A percentile compares a stretch with the other conserved stretches of the same genome.
Conservation (phyloP, 2,113 vertebrate genomes). For the Halcyon senegalensis region DNA sequence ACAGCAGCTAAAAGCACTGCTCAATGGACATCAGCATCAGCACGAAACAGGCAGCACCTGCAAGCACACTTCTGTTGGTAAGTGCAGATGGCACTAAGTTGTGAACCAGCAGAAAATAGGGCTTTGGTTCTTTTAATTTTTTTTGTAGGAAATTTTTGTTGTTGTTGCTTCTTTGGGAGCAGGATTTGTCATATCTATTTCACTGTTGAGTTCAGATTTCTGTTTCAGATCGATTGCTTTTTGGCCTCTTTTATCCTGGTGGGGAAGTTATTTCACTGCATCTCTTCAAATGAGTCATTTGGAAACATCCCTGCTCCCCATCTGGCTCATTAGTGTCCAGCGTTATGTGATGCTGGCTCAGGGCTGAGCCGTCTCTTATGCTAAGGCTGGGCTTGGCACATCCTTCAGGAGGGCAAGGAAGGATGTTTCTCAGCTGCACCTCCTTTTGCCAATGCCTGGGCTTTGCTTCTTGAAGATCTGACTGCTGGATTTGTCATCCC, state of each 20-base stretch:
- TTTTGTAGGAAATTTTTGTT: too few relatives aligned
- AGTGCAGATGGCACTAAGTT: too few relatives aligned
- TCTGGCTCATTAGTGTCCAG: background rate
- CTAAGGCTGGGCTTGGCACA: background rate
- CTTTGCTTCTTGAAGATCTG: background rate
- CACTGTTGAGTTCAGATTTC: background rate
- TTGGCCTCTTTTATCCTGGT: background rate
- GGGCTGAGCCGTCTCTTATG: background rate
- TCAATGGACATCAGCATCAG: too few relatives aligned
- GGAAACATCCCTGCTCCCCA: background rate
- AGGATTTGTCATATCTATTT: background rate
- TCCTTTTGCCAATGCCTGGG: background rate
- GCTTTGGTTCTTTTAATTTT: too few relatives aligned
- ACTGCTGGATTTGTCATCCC: rapidly evolving
- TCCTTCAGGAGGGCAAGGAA: background rate
- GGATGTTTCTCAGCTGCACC: background rate
- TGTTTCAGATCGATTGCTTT: background rate
- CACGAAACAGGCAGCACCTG: too few relatives aligned
- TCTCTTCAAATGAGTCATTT: background rate
- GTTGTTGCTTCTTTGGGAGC: background rate
- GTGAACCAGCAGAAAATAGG: too few relatives aligned
- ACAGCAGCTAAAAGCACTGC: too few relatives aligned
- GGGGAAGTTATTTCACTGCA: background rate
- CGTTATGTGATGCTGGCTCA: background rate
- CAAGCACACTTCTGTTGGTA: too few relatives aligned